phyloP scores from a whole-genome alignment of 2,888 invertebrate genomes.

The Scaptomyza parva region DNA sequence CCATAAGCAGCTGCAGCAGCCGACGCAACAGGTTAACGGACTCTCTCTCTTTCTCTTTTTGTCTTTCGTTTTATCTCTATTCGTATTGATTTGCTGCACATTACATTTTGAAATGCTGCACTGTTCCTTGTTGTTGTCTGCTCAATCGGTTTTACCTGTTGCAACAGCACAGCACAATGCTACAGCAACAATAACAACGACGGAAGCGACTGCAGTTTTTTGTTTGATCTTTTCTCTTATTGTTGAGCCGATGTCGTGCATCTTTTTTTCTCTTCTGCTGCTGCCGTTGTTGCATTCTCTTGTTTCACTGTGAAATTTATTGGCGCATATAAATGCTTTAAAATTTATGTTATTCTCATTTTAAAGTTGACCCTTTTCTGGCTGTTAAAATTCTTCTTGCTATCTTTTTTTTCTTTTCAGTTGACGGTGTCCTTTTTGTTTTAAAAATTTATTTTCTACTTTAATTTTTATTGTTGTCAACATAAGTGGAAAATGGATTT shows the following conservation, averaged over 20 bases:
- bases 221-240: slow-evolving; percentile 82
- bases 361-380: slow-evolving; percentile 49
- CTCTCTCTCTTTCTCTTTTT: slow-evolving; percentile 5
- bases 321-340: slow-evolving; percentile 81
- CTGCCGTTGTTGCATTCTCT: slow-evolving; percentile 46
- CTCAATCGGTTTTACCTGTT: slow-evolving; percentile 73
- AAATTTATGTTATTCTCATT: slow-evolving; percentile 82
- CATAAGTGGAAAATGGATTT: slow-evolving; percentile 63
- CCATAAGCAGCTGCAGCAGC: slow-evolving; percentile 38
- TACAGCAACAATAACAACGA: slow-evolving; percentile 44
- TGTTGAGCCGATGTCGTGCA: slow-evolving; percentile 77
- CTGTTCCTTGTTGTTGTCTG: slow-evolving; percentile 60
- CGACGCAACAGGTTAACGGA: slow-evolving; percentile 69
- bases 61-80: slow-evolving; percentile 27
- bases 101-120: slow-evolving; percentile 62
- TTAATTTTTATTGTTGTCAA: slow-evolving; percentile 67
- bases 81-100: slow-evolving; percentile 68
- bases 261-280: slow-evolving; percentile 61
- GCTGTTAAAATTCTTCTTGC: slow-evolving; percentile 42
- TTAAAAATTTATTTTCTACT: slow-evolving; percentile 75
- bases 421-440: slow-evolving; percentile 71
- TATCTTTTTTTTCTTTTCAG: slow-evolving; percentile 22
- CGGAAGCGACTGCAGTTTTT: slow-evolving; percentile 73
- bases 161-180: slow-evolving; percentile 38
- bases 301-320: slow-evolving; percentile 74